A percentile compares a stretch with the other conserved stretches of the same genome.
phyloP scores from a whole-genome alignment of 2,888 invertebrate species.

The Amblyteles armatorius region DNA sequence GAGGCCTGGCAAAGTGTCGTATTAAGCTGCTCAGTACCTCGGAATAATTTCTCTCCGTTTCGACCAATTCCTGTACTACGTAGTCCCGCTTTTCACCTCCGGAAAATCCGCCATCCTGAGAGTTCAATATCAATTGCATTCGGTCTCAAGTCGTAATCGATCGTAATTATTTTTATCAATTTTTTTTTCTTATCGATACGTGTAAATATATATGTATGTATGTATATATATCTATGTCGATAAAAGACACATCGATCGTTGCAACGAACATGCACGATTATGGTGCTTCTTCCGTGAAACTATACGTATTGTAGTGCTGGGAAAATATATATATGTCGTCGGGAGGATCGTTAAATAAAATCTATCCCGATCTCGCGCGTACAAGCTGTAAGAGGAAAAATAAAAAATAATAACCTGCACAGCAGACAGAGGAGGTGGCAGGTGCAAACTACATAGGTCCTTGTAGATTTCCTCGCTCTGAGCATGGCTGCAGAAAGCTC shows the following conservation, averaged over 20 bases:
- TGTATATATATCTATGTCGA: background rate
- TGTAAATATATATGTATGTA: background rate
- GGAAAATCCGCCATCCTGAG: constrained; percentile 77
- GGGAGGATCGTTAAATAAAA: constrained; percentile 34
- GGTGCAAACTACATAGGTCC: constrained; percentile 93
- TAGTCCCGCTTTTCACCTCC: constrained; percentile 94
- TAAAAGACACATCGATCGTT: constrained; percentile 21
- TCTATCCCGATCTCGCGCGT: constrained; percentile 28
- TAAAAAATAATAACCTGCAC: constrained; percentile 81
- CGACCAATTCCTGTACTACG: constrained; percentile 96
- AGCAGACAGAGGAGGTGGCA: constrained; percentile 85
- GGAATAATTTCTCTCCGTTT: constrained; percentile 98
- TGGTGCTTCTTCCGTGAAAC: background rate
- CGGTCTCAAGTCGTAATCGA: background rate
- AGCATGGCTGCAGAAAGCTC: constrained; percentile 89
- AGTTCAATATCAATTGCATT: constrained; percentile 32
- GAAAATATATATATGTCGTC: constrained; percentile 6
- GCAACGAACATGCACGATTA: constrained; percentile 55
- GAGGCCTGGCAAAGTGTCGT: constrained; percentile 91
- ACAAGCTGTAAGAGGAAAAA: constrained; percentile 63
- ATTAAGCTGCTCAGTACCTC: constrained; percentile 95
- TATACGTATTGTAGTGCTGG: constrained; percentile 26
- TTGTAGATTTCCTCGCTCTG: constrained; percentile 97
- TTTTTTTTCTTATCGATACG: background rate
- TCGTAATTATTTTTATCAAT: background rate